Evolutionary conservation across 2,797 vertebrate genomes (phyloP).

Genomic region (Botia almorhae): DNA sequence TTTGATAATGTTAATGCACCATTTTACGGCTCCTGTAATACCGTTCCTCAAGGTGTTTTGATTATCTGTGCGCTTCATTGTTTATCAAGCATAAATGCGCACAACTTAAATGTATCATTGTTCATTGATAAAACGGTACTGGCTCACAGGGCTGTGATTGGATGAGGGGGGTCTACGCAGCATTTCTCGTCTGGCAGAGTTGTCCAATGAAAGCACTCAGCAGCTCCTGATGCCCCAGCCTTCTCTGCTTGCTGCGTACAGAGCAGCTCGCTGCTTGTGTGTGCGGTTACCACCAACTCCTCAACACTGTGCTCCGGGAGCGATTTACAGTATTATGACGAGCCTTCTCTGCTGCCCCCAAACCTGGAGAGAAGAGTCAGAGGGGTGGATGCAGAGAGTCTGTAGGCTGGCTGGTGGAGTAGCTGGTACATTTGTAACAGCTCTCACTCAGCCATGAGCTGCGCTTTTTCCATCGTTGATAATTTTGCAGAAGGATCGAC

Average conservation of each 20-base stretch:
- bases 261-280: slow-evolving; percentile 8
- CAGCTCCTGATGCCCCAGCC: slow-evolving; percentile 28
- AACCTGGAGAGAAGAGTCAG: slow-evolving; percentile 2
- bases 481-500: not conserved
- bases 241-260: slow-evolving; percentile 7
- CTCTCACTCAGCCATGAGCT: not conserved
- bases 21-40: not conserved
- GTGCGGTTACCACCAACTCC: slow-evolving; percentile 12
- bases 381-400: not conserved
- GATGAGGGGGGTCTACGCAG: slow-evolving; percentile 48
- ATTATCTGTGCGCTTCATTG: not conserved
- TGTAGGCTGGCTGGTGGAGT: not conserved
- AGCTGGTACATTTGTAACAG: not conserved
- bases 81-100: slow-evolving; percentile 25
- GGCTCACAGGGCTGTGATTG: slow-evolving; percentile 59
- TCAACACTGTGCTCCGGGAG: slow-evolving; percentile 19
- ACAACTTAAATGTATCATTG: slow-evolving; percentile 2
- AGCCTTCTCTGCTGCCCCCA: not conserved
- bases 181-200: slow-evolving; percentile 33
- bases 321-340: slow-evolving; percentile 8
- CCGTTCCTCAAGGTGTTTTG: not conserved
- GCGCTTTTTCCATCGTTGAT: not conserved
- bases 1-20: no score
- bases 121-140: slow-evolving; percentile 66
- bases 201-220: slow-evolving; percentile 59